Evolutionary conservation across 53 echinoderm and acorn worm species (phyloP).

Genomic region (Paracentrotus lividus): DNA sequence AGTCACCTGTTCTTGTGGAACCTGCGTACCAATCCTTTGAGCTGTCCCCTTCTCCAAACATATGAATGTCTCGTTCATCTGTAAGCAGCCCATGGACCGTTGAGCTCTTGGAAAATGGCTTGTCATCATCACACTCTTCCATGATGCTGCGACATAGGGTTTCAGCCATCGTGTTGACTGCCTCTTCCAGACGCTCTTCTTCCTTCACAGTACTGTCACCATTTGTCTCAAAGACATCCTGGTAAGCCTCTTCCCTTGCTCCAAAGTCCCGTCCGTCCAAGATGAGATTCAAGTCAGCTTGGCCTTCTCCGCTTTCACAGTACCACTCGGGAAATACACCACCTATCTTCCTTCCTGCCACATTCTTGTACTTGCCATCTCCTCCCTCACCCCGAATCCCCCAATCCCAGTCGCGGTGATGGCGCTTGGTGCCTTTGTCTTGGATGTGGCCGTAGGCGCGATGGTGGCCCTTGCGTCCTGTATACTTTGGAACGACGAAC

Average conservation of each 20-base stretch:
- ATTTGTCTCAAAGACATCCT: conserved; percentile 37
- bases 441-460: conserved; percentile 23
- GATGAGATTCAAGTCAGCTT: conserved; percentile 52
- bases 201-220: conserved; percentile 45
- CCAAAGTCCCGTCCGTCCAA: conserved; percentile 42
- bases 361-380: conserved; percentile 44
- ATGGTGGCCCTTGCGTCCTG: conserved; percentile 72
- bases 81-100: conserved; percentile 11
- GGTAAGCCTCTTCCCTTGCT: conserved; percentile 44
- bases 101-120: conserved; percentile 25
- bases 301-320: conserved; percentile 51
- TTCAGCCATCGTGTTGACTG: conserved; percentile 95
- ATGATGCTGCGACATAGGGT: conserved; percentile 93
- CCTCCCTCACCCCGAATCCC: not conserved
- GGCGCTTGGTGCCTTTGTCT: conserved; percentile 51
- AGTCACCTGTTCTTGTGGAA: conserved; percentile 68
- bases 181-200: conserved; percentile 82
- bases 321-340: conserved; percentile 58
- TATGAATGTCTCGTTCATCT: conserved; percentile 22
- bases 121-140: conserved; percentile 81
- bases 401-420: conserved; percentile 34
- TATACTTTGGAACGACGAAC: conserved; percentile 82
- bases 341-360: conserved; percentile 54
- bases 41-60: conserved; percentile 52
- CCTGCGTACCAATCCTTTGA: conserved; percentile 66